A percentile compares a stretch with the other conserved stretches of the same genome.
These are phyloP conservation scores for Platysternon megacephalum DNA, from an alignment of 2,113 vertebrate species.

Conservation along the genomic window DNA sequence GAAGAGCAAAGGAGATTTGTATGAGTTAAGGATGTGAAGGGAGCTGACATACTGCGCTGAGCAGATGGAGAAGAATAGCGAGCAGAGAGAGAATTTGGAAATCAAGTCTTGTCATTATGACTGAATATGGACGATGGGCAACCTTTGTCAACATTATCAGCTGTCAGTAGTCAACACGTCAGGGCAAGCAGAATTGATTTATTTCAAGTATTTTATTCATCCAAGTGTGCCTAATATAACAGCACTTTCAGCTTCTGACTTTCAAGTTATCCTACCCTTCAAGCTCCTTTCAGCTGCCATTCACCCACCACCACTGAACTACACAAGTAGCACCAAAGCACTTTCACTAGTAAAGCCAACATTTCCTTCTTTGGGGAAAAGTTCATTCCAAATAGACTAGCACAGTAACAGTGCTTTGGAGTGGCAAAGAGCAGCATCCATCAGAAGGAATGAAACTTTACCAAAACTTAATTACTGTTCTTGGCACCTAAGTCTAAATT, in stretches of 20 bases:
- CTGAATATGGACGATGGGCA: constrained; percentile 47
- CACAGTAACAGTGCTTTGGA: not conserved
- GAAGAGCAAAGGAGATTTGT: constrained; percentile 29
- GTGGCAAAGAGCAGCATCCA: not conserved
- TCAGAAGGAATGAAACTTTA: not conserved
- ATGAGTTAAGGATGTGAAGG: constrained; percentile 21
- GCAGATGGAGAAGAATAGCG: constrained; percentile 53
- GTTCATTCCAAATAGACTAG: not conserved
- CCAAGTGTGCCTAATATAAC: constrained; percentile 49
- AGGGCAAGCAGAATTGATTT: constrained; percentile 46
- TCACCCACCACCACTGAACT: constrained; percentile 22
- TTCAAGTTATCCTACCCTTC: not conserved
- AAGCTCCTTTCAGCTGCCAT: constrained; percentile 39
- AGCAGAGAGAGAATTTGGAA: constrained; percentile 20
- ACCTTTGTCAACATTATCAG: constrained; percentile 22
- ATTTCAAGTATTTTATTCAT: constrained; percentile 48
- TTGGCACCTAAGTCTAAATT: not conserved
- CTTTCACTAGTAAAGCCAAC: constrained; percentile 45
- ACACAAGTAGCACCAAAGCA: constrained; percentile 8
- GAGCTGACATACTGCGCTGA: constrained; percentile 21
- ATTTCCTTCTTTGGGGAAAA: not conserved
- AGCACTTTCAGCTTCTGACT: constrained; percentile 62
- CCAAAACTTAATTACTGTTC: not conserved
- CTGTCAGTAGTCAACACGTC: not conserved
- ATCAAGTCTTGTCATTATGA: constrained; percentile 38